Conservation (phyloP, 2,888 invertebrate species). For the Drosophila neotestacea region DNA sequence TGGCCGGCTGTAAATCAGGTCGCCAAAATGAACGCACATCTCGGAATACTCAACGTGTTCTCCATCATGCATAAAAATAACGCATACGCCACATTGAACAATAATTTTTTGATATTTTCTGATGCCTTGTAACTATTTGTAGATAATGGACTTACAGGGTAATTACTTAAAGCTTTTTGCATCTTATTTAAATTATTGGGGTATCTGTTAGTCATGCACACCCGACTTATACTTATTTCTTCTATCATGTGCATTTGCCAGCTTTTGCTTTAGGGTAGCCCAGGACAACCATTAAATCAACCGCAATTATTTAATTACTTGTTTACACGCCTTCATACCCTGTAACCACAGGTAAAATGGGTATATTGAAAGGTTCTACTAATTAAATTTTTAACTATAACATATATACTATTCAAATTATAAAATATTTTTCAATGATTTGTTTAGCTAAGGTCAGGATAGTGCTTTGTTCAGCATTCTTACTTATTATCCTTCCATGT, state of each 20-base stretch:
- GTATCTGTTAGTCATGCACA: not conserved
- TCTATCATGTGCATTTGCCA: not conserved
- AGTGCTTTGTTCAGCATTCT: no score
- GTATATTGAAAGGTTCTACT: no score
- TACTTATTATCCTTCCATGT: no score
- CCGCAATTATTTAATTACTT: slow-evolving; percentile 33
- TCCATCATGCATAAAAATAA: not conserved
- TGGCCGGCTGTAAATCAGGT: slow-evolving; percentile 38
- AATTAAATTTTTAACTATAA: no score
- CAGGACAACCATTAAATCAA: slow-evolving; percentile 33
- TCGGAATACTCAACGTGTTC: not conserved
- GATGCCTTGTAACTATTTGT: not conserved
- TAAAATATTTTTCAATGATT: no score
- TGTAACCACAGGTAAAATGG: not conserved
- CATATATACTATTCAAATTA: no score
- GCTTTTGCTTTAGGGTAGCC: slow-evolving; percentile 1
- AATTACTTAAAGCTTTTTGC: no score
- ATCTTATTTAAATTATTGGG: not conserved
- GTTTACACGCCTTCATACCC: slow-evolving; percentile 26
- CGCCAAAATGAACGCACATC: slow-evolving; percentile 11
- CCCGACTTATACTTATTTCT: not conserved
- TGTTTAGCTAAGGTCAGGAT: no score
- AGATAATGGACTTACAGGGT: not conserved
- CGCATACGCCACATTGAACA: slow-evolving; percentile 23
- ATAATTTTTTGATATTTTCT: slow-evolving; percentile 2